These are phyloP conservation scores for Bursaphelenchus okinawaensis DNA, from an alignment of 2,888 invertebrate species.

Conservation along the genomic window DNA sequence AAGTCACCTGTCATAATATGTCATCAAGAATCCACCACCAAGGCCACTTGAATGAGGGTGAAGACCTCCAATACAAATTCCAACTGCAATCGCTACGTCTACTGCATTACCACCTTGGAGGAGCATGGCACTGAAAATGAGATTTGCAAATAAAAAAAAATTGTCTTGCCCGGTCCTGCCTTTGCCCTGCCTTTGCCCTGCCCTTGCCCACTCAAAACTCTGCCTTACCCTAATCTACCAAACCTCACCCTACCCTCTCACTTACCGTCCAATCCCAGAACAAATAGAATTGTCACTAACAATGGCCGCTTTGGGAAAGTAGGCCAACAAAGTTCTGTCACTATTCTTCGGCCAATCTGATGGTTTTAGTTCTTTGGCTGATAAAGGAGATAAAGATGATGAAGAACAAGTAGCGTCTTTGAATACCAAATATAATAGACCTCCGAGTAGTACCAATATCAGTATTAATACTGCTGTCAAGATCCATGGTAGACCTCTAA, in stretches of 20 bases:
- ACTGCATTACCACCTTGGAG: constrained; percentile 68
- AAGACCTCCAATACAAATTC: constrained; percentile 78
- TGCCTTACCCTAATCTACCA: no score
- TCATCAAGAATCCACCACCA: constrained; percentile 82
- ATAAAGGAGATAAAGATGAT: background rate
- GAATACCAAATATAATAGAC: constrained; percentile 16
- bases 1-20: constrained; percentile 67
- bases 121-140: constrained; percentile 66
- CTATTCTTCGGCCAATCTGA: constrained; percentile 29
- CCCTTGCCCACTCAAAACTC: no score
- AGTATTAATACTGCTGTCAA: constrained; percentile 14
- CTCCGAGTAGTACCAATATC: constrained; percentile 9
- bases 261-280: constrained; percentile 49
- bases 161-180: no score
- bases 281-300: constrained; percentile 57
- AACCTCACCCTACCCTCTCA: background rate
- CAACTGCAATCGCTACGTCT: constrained; percentile 78
- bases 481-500: constrained; percentile 20
- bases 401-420: background rate
- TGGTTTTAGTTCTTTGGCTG: background rate
- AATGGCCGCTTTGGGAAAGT: constrained; percentile 43
- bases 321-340: constrained; percentile 40
- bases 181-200: no score
- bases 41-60: constrained; percentile 77
- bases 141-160: background rate